Percentiles rank a stretch among this genome's conserved stretches.
These are phyloP conservation scores for Cavia porcellus DNA, from an alignment of 2,113 vertebrate species.

Conservation along the genomic window DNA sequence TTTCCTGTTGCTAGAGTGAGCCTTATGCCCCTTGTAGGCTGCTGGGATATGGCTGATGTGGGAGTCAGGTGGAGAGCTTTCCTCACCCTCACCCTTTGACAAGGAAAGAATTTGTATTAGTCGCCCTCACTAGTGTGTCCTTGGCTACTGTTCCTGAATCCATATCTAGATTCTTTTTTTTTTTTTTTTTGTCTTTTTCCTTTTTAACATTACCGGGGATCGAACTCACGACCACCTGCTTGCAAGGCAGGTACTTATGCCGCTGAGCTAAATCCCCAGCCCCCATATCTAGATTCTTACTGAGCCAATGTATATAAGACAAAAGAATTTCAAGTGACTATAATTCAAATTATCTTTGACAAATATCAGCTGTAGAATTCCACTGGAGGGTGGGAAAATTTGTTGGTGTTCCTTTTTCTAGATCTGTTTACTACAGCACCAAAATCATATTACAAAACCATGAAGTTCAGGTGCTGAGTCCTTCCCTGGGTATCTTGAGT, in stretches of 20 bases:
- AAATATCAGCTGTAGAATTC: background rate
- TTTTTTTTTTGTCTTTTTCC: too few species aligned
- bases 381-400: background rate
- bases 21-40: fast-evolving
- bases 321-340: background rate
- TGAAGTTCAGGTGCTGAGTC: background rate
- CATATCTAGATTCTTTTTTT: background rate
- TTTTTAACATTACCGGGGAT: too few species aligned
- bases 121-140: background rate
- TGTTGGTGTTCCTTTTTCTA: background rate
- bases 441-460: background rate
- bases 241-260: too few species aligned
- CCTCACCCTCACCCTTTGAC: background rate
- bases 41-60: fast-evolving
- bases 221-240: too few species aligned
- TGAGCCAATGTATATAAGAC: background rate
- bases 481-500: too few species aligned
- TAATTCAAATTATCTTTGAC: background rate
- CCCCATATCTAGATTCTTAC: background rate
- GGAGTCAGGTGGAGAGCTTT: background rate
- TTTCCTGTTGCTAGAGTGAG: background rate
- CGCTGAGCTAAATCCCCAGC: too few species aligned
- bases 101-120: background rate
- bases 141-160: background rate
- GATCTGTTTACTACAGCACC: background rate